A percentile compares a stretch with the other conserved stretches of the same genome.
phyloP scores from a whole-genome alignment of 2,113 vertebrate species.

The Psammodynastes pulverulentus region DNA sequence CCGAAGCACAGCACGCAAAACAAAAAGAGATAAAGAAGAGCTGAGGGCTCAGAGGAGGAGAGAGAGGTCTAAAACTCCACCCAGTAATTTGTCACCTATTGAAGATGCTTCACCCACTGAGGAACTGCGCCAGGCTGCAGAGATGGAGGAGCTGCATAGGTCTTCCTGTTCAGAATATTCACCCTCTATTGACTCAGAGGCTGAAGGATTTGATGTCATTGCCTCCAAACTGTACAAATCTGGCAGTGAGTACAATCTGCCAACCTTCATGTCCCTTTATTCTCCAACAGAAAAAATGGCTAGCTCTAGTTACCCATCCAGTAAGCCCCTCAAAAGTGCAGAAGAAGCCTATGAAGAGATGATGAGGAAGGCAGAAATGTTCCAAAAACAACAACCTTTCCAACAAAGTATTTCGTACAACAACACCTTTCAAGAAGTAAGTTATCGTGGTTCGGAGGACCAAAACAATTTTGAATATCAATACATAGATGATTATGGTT shows the following conservation, averaged over 20 bases:
- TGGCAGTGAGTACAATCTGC: slow-evolving; percentile 94
- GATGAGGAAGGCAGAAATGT: slow-evolving; percentile 96
- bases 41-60: slow-evolving; percentile 92
- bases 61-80: slow-evolving; percentile 95
- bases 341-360: slow-evolving; percentile 99
- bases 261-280: slow-evolving; percentile 96
- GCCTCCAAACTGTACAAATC: slow-evolving; percentile 90
- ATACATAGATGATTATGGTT: slow-evolving; percentile 78
- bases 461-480: slow-evolving; percentile 74
- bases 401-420: slow-evolving; percentile 69
- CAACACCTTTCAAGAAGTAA: slow-evolving; percentile 64
- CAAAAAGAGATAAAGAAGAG: slow-evolving; percentile 95
- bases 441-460: slow-evolving; percentile 61
- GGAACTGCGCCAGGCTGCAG: slow-evolving; percentile 91
- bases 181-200: slow-evolving; percentile 95
- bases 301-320: slow-evolving; percentile 69
- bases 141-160: slow-evolving; percentile 98
- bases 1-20: slow-evolving; percentile 93
- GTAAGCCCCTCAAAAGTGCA: slow-evolving; percentile 91
- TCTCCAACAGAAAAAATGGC: slow-evolving; percentile 86
- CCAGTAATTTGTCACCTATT: slow-evolving; percentile 96
- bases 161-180: slow-evolving; percentile 98
- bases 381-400: slow-evolving; percentile 83
- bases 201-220: slow-evolving; percentile 86
- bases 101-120: slow-evolving; percentile 97